Percentiles rank a stretch among this genome's conserved stretches.
Conservation (phyloP, 1,140 invertebrate species). For the Drosophila novamexicana region DNA sequence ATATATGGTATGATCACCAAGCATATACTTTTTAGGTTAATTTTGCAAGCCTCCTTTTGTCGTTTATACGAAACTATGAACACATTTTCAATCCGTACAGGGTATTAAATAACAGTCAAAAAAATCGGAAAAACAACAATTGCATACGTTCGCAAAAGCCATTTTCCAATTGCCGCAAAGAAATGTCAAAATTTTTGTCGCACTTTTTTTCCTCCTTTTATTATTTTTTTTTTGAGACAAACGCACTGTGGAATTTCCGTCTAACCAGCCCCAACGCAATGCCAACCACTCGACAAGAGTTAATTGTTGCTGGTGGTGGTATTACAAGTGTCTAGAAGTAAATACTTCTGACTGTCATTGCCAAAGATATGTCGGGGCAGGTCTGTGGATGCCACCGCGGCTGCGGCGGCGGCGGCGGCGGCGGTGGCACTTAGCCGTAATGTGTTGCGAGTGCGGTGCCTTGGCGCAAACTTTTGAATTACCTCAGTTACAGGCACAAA, state of each 20-base stretch:
- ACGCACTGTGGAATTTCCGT: neutral
- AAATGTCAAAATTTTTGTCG: conserved; percentile 72
- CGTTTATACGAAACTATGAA: neutral
- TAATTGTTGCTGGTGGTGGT: conserved; percentile 56
- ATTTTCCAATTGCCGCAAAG: conserved; percentile 74
- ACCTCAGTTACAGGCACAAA: conserved; percentile 65
- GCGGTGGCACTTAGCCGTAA: conserved; percentile 59
- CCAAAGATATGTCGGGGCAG: conserved; percentile 46
- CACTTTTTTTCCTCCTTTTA: conserved; percentile 25
- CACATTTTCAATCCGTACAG: conserved; percentile 23
- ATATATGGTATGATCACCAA: no score
- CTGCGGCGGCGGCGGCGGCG: conserved; percentile 12
- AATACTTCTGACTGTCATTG: conserved; percentile 71
- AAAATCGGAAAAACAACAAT: conserved; percentile 46
- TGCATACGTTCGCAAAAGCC: conserved; percentile 78
- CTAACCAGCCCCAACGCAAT: neutral
- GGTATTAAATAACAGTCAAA: conserved; percentile 11
- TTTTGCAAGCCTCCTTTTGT: no score
- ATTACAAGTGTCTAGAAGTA: conserved; percentile 61
- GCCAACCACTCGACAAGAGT: conserved; percentile 44
- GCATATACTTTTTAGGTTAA: no score
- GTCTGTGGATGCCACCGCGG: neutral
- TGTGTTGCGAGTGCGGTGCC: conserved; percentile 61
- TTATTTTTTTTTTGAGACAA: neutral
- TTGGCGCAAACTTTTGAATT: conserved; percentile 77